Evolutionary conservation across 2,113 vertebrate species (phyloP).

Genomic region (Notarius lentiginosus): DNA sequence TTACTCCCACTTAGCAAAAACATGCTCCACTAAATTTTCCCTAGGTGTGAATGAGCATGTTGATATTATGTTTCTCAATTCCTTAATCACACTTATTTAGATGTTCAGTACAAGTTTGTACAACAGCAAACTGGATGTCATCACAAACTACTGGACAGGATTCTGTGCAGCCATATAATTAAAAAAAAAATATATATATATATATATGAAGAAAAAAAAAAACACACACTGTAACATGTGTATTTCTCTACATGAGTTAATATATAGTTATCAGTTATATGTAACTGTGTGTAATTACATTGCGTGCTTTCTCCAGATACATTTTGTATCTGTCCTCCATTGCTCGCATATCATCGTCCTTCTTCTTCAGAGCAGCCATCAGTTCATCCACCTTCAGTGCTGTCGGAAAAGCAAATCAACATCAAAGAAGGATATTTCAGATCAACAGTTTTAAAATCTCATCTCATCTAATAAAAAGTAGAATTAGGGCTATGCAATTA

Average conservation of each 20-base stretch:
- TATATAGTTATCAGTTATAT: not conserved
- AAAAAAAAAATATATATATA: not conserved
- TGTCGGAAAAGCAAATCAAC: slow-evolving; percentile 53
- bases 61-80: not conserved
- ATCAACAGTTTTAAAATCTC: too few relatives aligned
- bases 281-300: slow-evolving; percentile 74
- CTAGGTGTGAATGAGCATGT: not conserved
- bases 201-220: not conserved
- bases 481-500: not conserved
- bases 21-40: not conserved
- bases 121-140: not conserved
- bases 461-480: not conserved
- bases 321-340: slow-evolving; percentile 99
- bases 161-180: not conserved
- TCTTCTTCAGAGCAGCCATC: slow-evolving; percentile 90
- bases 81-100: not conserved
- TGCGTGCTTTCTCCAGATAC: slow-evolving; percentile 97
- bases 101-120: not conserved
- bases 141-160: not conserved
- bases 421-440: not conserved
- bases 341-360: slow-evolving; percentile 97
- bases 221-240: not conserved
- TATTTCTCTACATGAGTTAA: not conserved
- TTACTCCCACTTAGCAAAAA: not conserved
- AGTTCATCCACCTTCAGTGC: slow-evolving; percentile 88